phyloP scores from a whole-genome alignment of 2,888 invertebrate genomes.

The Luperina nickerlii region DNA sequence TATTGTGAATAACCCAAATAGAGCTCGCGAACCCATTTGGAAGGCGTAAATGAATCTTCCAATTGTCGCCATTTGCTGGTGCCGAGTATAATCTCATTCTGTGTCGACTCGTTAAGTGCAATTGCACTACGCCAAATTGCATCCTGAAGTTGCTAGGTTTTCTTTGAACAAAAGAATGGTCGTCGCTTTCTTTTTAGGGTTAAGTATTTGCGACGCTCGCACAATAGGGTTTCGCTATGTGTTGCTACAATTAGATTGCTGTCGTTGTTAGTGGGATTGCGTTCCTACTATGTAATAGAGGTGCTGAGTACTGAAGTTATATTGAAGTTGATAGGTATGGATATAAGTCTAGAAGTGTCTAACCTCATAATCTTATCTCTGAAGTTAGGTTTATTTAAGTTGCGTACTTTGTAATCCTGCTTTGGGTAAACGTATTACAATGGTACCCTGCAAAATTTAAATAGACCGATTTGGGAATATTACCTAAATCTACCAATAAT shows the following conservation, averaged over 20 bases:
- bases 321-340: conserved; percentile 28
- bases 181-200: conserved; percentile 62
- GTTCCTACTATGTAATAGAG: conserved; percentile 37
- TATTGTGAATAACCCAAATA: conserved; percentile 63
- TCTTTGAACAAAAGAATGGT: conserved; percentile 67
- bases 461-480: not conserved
- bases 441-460: conserved; percentile 1
- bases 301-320: conserved; percentile 37
- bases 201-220: conserved; percentile 55
- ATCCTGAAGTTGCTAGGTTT: conserved; percentile 64
- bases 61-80: conserved; percentile 70
- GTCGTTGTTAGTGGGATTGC: conserved; percentile 45
- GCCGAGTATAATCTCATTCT: conserved; percentile 72
- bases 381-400: conserved; percentile 27
- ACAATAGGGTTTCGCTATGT: conserved; percentile 55
- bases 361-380: conserved; percentile 26
- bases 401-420: conserved; percentile 1
- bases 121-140: conserved; percentile 71
- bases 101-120: conserved; percentile 74
- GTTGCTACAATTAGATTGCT: conserved; percentile 56
- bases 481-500: not conserved
- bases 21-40: conserved; percentile 58
- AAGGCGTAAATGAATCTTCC: conserved; percentile 72
- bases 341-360: conserved; percentile 28
- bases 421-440: conserved; percentile 2